Evolutionary conservation across 1,140 invertebrate species (phyloP), one percentile per base, ranked within the genome.

Genomic region (Ceratoteleas bidentatus): DNA sequence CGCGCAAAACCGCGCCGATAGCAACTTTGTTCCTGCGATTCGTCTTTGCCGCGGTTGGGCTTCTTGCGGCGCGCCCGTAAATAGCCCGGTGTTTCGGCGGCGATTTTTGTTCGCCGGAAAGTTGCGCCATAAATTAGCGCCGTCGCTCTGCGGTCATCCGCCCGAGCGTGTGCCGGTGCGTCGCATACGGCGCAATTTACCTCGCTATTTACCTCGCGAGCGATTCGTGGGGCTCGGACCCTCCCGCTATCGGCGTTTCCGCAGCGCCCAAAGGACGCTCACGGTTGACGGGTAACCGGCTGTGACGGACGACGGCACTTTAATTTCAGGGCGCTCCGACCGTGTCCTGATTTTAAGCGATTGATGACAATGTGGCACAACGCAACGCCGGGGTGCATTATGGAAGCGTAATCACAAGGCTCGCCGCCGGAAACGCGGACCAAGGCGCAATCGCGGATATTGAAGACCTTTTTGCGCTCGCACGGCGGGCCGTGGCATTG

Each of bases 71-170:
- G 52, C 53, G 86, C 84, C 89, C 85, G 84, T 89, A 90, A 90
- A 90, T 86, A 89, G 84, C 69, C 72, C 77, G 24, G 14, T 24
- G 24, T 24, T 24, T 24, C 24, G 24, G 24, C 24, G 24, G 24
- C 24, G 24, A 24, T 24, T 24, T 24, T 24, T 86, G 85, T 86
- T 84, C 84, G 81, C 40, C 66, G 72, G 84, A 85, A 89, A 90
- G 69, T 90, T 88, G 77, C 50, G 72, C 86, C 86, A 86, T 90
- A 90, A 90, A 90, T 90, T 88, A 88, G 80, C 85, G 32, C 54
- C 52, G 24, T 47, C 16, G 49, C 62, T 57, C 77, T 75, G 74
- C 79, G 83, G 65, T 80, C 81, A 72, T 76, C 60, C 68, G 60
- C 60, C 81, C 36, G 36, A 24, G 24, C 4, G 24, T 24, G 24